Percentiles rank a stretch among this genome's conserved stretches.
Conservation (phyloP, 2,113 vertebrate genomes). For the Rhizomys pruinosus region DNA sequence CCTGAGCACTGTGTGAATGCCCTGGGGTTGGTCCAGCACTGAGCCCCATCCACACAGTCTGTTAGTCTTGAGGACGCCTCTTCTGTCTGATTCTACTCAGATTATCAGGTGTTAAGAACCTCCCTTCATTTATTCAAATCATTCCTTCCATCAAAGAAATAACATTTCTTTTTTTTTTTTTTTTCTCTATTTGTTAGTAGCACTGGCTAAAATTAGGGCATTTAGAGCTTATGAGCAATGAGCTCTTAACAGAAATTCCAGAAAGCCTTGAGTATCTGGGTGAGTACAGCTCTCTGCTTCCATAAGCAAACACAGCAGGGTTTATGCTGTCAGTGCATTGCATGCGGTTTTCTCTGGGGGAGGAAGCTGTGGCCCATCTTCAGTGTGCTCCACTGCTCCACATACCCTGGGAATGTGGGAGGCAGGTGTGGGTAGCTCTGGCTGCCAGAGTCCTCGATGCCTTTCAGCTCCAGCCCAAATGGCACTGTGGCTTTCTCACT, state of each 20-base stretch:
- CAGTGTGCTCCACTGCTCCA: neutral
- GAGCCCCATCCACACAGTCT: neutral
- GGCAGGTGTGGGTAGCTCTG: neutral
- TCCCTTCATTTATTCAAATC: neutral
- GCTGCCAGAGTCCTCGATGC: neutral
- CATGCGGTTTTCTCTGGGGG: neutral
- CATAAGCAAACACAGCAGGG: constrained; percentile 44
- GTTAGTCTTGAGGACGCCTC: neutral
- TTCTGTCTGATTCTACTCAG: neutral
- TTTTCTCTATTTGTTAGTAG: no score
- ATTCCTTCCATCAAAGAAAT: neutral
- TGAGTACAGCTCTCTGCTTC: neutral
- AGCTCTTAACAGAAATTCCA: constrained; percentile 65
- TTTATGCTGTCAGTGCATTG: constrained; percentile 48
- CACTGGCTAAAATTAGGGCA: constrained; percentile 35
- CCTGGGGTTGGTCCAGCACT: constrained; percentile 2
- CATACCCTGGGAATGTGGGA: constrained; percentile 9
- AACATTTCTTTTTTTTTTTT: neutral
- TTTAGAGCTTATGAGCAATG: constrained; percentile 52
- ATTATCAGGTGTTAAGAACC: neutral
- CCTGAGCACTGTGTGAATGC: neutral
- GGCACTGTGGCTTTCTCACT: constrained; percentile 45
- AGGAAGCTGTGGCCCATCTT: constrained; percentile 27
- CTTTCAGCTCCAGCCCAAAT: neutral
- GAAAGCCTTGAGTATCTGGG: constrained; percentile 49